Base-by-base conservation (phyloP, 2,888 invertebrate genomes). In the Hemaris fuciformis region DNA sequence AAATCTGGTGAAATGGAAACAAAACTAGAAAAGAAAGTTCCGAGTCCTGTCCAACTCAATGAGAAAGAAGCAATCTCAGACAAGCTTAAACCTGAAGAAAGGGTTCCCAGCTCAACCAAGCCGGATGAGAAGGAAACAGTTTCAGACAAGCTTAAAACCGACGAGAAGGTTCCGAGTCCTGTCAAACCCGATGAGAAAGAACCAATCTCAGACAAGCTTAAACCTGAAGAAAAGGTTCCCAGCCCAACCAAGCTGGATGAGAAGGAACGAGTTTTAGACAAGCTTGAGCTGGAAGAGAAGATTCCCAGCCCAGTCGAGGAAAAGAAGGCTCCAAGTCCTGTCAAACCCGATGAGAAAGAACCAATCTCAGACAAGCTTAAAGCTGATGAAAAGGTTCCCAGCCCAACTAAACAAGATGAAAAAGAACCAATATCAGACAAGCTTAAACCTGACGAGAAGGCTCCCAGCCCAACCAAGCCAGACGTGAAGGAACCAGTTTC, bases 311-410 rank as follows among this genome's bases (percentile, higher is more conserved):
- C 34, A 0, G 60, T 64, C 0, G 38, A 25, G 0, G 59, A 56
- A 1, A 66, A 63, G 1, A 48, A 62, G 10, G 56, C 34, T 3
- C 23, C 34, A 8, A 22, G 23, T 34, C 56, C 18, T 0, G 57
- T 43, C 3, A 62, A 63, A 22, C 60, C 61, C 0, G 62, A 63
- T 1, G 62, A 61, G n/a, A n/a, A n/a, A n/a, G n/a, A n/a, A n/a
- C n/a, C n/a, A n/a, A n/a, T n/a, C n/a, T n/a, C n/a, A n/a, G n/a
- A n/a, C n/a, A n/a, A n/a, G n/a, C n/a, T n/a, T n/a, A n/a, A n/a
- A n/a, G n/a, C n/a, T n/a, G n/a, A n/a, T n/a, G n/a, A n/a, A n/a
- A n/a, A n/a, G n/a, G n/a, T n/a, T n/a, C n/a, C n/a, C n/a, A n/a
- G n/a, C n/a, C n/a, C n/a, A n/a, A n/a, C n/a, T n/a, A n/a, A n/a